Conservation (phyloP, 2,797 vertebrate species). For the Danionella dracula region DNA sequence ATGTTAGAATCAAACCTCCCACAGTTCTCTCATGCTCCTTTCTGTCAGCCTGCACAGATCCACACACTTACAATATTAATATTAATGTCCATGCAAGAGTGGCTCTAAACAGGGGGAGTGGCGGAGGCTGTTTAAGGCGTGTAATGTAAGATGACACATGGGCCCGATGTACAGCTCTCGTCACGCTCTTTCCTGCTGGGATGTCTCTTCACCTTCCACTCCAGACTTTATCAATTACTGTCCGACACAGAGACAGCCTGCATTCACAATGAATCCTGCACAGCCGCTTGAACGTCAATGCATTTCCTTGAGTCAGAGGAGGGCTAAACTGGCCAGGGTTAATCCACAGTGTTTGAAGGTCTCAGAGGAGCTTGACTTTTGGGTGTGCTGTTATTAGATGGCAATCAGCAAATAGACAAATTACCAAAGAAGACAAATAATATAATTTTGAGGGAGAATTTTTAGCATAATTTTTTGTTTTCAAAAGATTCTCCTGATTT, state of each 20-base stretch:
- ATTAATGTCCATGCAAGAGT: slow-evolving; percentile 44
- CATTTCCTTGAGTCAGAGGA: slow-evolving; percentile 2
- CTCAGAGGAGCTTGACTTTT: neutral
- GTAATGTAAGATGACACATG: slow-evolving; percentile 33
- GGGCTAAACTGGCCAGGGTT: neutral
- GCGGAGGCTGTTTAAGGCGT: slow-evolving; percentile 35
- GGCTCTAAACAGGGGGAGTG: slow-evolving; percentile 39
- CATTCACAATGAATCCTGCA: slow-evolving; percentile 15
- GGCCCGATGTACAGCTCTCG: slow-evolving; percentile 39
- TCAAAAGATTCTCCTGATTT: too few relatives aligned
- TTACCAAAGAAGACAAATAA: too few relatives aligned
- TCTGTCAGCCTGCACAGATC: slow-evolving; percentile 17
- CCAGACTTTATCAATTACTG: slow-evolving; percentile 46
- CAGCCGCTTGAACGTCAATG: slow-evolving; percentile 1
- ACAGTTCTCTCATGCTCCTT: slow-evolving; percentile 21
- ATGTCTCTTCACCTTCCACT: slow-evolving; percentile 33
- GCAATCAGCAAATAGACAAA: too few relatives aligned
- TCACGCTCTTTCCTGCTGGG: slow-evolving; percentile 18
- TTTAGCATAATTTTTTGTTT: too few relatives aligned
- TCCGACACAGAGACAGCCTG: slow-evolving; percentile 25
- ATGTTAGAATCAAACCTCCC: neutral
- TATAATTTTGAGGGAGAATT: too few relatives aligned
- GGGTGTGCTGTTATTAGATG: neutral
- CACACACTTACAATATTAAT: slow-evolving; percentile 41
- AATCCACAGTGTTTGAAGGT: neutral